Conservation (phyloP, 2,113 vertebrate genomes). For the Raja brachyura region DNA sequence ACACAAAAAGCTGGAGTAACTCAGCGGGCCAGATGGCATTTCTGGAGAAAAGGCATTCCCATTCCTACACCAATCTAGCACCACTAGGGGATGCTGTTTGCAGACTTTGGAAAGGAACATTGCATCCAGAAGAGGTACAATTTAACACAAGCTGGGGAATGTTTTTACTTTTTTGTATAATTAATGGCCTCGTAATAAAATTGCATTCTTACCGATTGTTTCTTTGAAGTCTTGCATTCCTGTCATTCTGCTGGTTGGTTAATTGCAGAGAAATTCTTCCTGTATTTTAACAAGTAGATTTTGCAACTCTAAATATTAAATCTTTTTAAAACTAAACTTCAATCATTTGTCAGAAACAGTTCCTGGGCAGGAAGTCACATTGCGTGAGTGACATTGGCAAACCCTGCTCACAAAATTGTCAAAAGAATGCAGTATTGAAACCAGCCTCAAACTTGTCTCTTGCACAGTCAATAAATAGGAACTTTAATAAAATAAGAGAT, state of each 20-base stretch:
- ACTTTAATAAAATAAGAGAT: neutral
- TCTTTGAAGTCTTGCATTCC: slow-evolving; percentile 28
- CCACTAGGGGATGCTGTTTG: slow-evolving; percentile 7
- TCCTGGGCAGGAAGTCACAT: neutral
- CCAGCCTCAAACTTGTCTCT: slow-evolving; percentile 3
- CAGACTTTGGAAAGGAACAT: neutral
- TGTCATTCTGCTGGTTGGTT: slow-evolving; percentile 18
- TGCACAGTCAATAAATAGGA: neutral
- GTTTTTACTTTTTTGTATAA: neutral
- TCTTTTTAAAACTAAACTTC: neutral
- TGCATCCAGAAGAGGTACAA: neutral
- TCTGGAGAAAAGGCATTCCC: too few relatives aligned
- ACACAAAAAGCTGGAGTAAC: too few relatives aligned
- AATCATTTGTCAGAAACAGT: slow-evolving; percentile 7
- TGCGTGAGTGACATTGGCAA: slow-evolving; percentile 11
- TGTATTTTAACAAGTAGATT: slow-evolving; percentile 6
- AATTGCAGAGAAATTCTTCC: neutral
- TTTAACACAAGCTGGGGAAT: neutral
- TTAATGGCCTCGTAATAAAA: slow-evolving; percentile 1
- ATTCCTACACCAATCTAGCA: neutral
- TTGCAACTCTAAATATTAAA: neutral
- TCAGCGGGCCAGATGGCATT: too few relatives aligned
- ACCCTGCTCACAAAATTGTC: neutral
- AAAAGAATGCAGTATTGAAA: neutral
- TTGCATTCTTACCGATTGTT: neutral